Percentiles rank a stretch among this genome's conserved stretches.
phyloP scores from a whole-genome alignment of 2,113 vertebrate genomes.

The Garra rufa region DNA sequence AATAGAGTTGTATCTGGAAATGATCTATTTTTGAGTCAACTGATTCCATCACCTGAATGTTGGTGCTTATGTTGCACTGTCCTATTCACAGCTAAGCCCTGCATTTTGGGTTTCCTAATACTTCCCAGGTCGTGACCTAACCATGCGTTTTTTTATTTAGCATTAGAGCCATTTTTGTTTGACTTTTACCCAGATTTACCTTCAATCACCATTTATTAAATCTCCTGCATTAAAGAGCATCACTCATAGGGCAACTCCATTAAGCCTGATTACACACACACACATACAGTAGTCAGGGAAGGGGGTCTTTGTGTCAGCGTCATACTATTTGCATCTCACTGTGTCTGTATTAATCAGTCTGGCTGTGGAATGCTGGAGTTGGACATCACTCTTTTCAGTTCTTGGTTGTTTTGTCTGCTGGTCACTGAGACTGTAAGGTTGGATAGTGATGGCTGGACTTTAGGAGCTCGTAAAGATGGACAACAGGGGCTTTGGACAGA shows the following conservation, averaged over 20 bases:
- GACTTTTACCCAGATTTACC: slow-evolving; percentile 88
- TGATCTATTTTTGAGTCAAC: neutral
- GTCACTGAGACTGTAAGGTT: neutral
- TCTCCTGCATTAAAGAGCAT: slow-evolving; percentile 89
- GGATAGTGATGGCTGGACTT: neutral
- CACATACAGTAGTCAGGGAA: slow-evolving; percentile 72
- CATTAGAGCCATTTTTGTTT: slow-evolving; percentile 61
- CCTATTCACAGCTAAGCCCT: neutral
- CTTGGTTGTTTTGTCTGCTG: slow-evolving; percentile 6
- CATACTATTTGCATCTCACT: slow-evolving; percentile 60
- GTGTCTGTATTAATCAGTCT: neutral
- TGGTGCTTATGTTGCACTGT: neutral
- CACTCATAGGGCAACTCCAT: slow-evolving; percentile 84
- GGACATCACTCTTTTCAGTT: neutral
- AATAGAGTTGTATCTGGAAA: neutral
- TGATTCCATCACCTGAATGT: neutral
- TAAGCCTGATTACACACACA: slow-evolving; percentile 90
- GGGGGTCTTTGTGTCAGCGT: slow-evolving; percentile 70
- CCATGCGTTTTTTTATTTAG: slow-evolving; percentile 1
- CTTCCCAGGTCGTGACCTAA: slow-evolving; percentile 2
- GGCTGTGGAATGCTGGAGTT: neutral
- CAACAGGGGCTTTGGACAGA: slow-evolving; percentile 46
- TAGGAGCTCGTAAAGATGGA: slow-evolving; percentile 62
- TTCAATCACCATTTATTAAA: slow-evolving; percentile 99
- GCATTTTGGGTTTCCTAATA: slow-evolving; percentile 17